phyloP scores from a whole-genome alignment of 2,797 vertebrate species.

The Cryptoprocta ferox region DNA sequence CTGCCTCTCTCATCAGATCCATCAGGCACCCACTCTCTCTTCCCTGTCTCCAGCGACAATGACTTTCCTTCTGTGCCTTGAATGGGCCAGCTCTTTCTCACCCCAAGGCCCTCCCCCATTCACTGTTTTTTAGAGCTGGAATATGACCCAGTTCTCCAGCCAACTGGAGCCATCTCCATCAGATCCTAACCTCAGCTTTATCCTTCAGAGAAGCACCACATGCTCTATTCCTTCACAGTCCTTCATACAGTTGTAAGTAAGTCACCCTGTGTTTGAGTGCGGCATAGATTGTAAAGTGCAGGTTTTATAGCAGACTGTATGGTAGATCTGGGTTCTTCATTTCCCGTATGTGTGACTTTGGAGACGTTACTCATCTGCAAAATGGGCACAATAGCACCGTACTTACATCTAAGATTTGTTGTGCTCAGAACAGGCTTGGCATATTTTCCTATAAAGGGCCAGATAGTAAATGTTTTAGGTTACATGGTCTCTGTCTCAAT shows the following conservation, averaged over 20 bases:
- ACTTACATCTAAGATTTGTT: neutral
- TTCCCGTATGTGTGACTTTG: neutral
- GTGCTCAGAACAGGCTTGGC: neutral
- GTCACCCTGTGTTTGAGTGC: neutral
- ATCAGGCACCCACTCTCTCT: neutral
- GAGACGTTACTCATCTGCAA: neutral
- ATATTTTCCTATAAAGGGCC: neutral
- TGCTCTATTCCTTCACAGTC: too few species aligned
- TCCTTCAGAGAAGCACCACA: accelerated
- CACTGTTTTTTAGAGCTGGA: neutral
- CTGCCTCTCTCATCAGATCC: neutral
- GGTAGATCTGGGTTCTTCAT: neutral
- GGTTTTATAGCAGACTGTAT: neutral
- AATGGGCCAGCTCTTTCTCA: neutral
- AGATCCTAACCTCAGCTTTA: neutral
- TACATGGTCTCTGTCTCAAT: neutral
- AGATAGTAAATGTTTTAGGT: neutral
- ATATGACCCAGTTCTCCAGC: neutral
- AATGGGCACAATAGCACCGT: neutral
- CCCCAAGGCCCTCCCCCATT: neutral
- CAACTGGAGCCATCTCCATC: neutral
- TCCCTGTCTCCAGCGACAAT: neutral
- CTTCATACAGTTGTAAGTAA: neutral
- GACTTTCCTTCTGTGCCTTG: neutral
- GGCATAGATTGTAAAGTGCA: neutral